A percentile compares a stretch with the other conserved stretches of the same genome.
These are phyloP conservation scores for Cavia aperea DNA, from an alignment of 2,113 vertebrate genomes.

Conservation along the genomic window DNA sequence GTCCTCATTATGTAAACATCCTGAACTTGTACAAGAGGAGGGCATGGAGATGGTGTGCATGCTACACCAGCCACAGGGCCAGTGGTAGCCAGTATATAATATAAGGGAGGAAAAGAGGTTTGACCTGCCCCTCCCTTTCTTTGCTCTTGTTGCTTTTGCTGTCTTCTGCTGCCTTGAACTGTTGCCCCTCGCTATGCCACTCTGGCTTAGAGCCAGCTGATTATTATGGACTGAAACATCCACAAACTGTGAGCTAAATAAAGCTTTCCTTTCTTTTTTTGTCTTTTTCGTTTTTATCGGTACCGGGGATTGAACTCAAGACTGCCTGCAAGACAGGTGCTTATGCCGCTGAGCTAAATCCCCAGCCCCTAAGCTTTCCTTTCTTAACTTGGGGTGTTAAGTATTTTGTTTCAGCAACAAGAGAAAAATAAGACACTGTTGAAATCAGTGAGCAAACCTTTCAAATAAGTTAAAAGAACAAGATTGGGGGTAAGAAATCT, in stretches of 20 bases:
- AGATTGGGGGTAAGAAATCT: not conserved
- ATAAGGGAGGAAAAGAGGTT: not conserved
- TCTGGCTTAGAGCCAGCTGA: not conserved
- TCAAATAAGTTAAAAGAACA: not conserved
- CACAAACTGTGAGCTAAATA: not conserved
- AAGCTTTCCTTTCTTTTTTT: not conserved
- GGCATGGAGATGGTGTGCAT: not conserved
- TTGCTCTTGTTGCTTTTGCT: not conserved
- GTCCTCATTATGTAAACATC: not conserved
- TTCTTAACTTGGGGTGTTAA: not conserved
- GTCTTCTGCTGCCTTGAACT: not conserved
- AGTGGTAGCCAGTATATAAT: not conserved
- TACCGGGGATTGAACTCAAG: too few relatives aligned
- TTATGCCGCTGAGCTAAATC: too few relatives aligned
- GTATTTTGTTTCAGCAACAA: not conserved
- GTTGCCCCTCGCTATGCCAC: not conserved
- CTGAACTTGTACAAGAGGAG: not conserved
- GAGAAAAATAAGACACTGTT: not conserved
- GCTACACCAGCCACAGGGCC: not conserved
- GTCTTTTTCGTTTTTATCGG: too few relatives aligned
- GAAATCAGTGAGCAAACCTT: not conserved
- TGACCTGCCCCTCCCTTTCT: not conserved
- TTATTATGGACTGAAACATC: not conserved
- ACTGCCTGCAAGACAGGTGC: too few relatives aligned
- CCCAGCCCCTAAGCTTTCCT: not conserved